Evolutionary conservation across 2,113 vertebrate species (phyloP).

Genomic region (Lepisosteus osseus): DNA sequence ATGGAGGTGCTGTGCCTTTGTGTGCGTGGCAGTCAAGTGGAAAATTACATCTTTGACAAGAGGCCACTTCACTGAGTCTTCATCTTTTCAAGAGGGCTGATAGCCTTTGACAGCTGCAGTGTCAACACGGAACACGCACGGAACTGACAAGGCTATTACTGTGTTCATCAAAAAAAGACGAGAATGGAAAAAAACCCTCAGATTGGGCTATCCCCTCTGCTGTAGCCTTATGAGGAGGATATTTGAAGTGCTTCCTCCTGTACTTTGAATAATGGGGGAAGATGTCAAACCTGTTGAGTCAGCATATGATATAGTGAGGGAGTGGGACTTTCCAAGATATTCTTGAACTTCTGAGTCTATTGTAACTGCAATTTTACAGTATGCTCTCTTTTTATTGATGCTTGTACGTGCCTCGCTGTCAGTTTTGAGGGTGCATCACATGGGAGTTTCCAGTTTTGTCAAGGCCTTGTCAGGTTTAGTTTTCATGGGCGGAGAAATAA

Average conservation of each 20-base stretch:
- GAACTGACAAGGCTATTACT: conserved; percentile 50
- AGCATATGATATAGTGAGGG: not conserved
- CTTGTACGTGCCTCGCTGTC: too few species aligned
- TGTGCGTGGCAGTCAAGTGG: conserved; percentile 69
- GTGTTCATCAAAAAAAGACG: conserved; percentile 55
- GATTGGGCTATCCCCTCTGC: conserved; percentile 35
- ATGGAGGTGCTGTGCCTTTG: conserved; percentile 46
- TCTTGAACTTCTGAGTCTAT: too few species aligned
- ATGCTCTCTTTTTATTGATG: too few species aligned
- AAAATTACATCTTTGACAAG: conserved; percentile 63
- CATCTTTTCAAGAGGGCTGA: conserved; percentile 66
- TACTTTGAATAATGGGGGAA: not conserved
- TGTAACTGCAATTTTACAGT: too few species aligned
- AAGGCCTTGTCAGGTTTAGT: too few species aligned
- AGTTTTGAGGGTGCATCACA: too few species aligned
- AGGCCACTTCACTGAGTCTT: conserved; percentile 70
- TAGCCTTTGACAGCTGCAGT: conserved; percentile 64
- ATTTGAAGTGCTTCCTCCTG: conserved; percentile 25
- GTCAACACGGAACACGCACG: conserved; percentile 55
- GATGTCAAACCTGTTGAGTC: too few species aligned
- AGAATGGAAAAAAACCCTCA: conserved; percentile 31
- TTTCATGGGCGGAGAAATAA: too few species aligned
- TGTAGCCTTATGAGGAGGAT: conserved; percentile 11
- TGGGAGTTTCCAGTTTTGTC: too few species aligned
- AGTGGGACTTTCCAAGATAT: not conserved